Base-by-base conservation (phyloP, 2,113 vertebrate species). In the Corythaeola cristata region DNA sequence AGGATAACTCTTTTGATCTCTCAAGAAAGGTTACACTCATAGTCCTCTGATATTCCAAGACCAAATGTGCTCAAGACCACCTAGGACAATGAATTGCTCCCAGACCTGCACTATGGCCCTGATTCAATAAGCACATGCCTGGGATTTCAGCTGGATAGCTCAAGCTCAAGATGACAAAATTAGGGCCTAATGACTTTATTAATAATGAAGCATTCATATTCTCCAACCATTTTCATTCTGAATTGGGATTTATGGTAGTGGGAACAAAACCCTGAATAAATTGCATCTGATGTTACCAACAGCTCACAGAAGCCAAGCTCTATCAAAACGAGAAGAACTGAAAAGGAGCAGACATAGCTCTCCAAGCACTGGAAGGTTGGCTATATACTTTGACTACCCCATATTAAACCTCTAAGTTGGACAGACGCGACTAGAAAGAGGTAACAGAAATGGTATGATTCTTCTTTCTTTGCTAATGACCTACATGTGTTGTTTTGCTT, bases 141-240 rank as follows among this genome's bases (percentile, higher is more conserved):
- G 30, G 35, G 76, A 63, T 69, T 85, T 88, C 49, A 73, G n/a
- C 1, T 19, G 37, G 50, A 73, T 3, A 21, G 49, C 53, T 78
- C 73, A 53, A 78, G 49, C 68, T 94, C 81, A 81, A 83, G 35
- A 82, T 75, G 73, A 91, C 94, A 90, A 93, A 89, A 93, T 81
- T 56, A 93, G 52, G 76, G 79, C 35, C 20, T 94, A 89, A 93
- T 64, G 32, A 81, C 39, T 84, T 63, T 59, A 87, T 89, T 82
- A 95, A 78, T 58, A 96, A 87, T 58, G 58, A 90, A 88, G 49
- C 37, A 63, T 69, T 91, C 66, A 76, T 67, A 92, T 56, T 86
- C 69, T 81, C 30, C 45, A 41, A 37, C 33, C 53, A 26, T 63
- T 93, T 73, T 78, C 37, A 68, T 81, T 93, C 76, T 83, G 49